phyloP scores from a whole-genome alignment of 2,113 vertebrate genomes.

The Spermophilus dauricus region DNA sequence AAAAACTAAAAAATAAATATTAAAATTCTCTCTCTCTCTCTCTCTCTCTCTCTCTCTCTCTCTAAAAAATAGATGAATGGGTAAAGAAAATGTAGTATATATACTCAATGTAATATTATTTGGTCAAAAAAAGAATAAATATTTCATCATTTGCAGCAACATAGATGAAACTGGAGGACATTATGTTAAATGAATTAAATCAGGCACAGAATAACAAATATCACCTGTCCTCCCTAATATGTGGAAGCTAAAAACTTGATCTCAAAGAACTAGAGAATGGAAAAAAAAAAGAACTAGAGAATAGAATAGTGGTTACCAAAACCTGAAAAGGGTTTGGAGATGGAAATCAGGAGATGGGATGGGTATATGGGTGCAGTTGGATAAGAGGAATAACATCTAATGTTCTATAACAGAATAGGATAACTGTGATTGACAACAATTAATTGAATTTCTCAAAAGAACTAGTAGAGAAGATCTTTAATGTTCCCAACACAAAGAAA shows the following conservation, averaged over 20 bases:
- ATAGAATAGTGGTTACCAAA: neutral
- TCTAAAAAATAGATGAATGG: neutral
- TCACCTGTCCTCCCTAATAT: neutral
- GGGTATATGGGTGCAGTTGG: neutral
- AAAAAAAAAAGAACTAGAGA: neutral
- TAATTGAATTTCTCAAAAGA: neutral
- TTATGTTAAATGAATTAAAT: neutral
- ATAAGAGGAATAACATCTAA: neutral
- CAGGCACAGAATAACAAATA: neutral
- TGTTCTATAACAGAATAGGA: neutral
- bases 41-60: no score
- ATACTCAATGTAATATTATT: neutral
- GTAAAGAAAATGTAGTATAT: neutral
- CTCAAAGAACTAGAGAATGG: neutral
- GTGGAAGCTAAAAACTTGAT: neutral
- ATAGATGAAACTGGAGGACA: neutral
- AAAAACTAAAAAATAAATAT: no score
- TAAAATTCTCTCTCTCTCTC: no score
- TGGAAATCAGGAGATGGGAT: neutral
- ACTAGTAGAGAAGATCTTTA: neutral
- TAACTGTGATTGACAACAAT: neutral
- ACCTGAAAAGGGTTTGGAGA: neutral
- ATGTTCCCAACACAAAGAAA: neutral
- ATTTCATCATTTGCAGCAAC: neutral
- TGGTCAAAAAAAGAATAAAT: neutral